Base-by-base conservation (phyloP, 2,113 vertebrate species). In the Campylomormyrus numenius region DNA sequence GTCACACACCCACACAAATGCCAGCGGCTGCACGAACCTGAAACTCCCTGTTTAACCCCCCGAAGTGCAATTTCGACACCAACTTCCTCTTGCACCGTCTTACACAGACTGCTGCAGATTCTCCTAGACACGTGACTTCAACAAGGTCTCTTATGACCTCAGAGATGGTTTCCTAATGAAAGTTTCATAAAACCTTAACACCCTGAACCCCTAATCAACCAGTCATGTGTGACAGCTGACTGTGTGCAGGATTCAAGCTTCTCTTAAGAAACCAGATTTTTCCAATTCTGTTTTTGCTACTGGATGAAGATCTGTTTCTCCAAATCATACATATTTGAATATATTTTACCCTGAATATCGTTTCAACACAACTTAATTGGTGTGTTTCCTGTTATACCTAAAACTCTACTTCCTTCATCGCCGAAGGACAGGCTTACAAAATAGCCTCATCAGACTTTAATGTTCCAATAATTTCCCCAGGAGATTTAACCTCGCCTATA, bases 381-480 rank as follows among this genome's bases (percentile, higher is more conserved):
- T 50, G 10, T 31, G 19, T 88, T 45, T 74, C 58, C 45, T 46
- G 21, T 74, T 88, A n/a, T 48, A 70, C 88, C 15, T 17, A 48
- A 46, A 42, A 49, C 84, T 86, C 39, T 5, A 49, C n/a, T 86
- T 86, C 84, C 84, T 50, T 46, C n/a, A 5, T 86, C 50, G 21
- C 24, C 45, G 19, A 27, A 86, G 48, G 45, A 27, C 84, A 50
- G 84, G 84, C 24, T 35, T 17, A 52, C 21, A 50, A 35, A 53
- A 21, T 91, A 91, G 90, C 90, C 90, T 91, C 88, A 93, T 92
- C 93, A 93, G 91, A 93, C 91, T 93, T 88, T 88, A 85, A 85
- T 70, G 56, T 56, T 9, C 90, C 87, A 88, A 93, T 89, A 39
- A 88, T 90, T 89, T 58, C 90, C 88, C 89, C 90, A 3, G 53